Percentiles rank a stretch among this genome's conserved stretches.
These are phyloP conservation scores for Eptatretus burgeri DNA, from an alignment of 2,113 vertebrate genomes.

Conservation along the genomic window DNA sequence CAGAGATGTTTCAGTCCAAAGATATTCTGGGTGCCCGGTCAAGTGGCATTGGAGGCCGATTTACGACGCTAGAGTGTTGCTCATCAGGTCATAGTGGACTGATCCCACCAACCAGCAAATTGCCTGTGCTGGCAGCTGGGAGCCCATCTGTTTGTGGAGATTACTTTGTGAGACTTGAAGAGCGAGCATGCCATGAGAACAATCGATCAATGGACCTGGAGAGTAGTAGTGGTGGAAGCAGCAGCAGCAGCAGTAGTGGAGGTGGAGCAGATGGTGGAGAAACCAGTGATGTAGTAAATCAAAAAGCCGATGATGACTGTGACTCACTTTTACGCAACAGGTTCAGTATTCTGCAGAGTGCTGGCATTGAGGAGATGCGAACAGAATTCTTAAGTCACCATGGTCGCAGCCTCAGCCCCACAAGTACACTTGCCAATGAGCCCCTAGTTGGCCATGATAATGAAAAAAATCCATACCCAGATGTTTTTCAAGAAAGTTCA, in stretches of 20 bases:
- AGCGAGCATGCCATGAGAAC: conserved; percentile 20
- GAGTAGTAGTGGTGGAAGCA: background rate
- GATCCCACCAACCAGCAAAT: conserved; percentile 10
- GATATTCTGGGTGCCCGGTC: conserved; percentile 13
- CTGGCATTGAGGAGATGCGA: conserved; percentile 5
- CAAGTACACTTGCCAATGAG: conserved; percentile 41
- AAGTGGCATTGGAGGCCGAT: conserved; percentile 28
- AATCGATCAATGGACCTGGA: background rate
- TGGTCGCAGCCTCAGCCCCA: conserved; percentile 16
- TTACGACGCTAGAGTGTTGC: background rate
- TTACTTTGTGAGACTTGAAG: conserved; percentile 79
- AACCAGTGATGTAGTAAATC: background rate
- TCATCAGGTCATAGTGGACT: background rate
- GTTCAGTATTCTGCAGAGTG: conserved; percentile 3
- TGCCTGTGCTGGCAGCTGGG: conserved; percentile 52
- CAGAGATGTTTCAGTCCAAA: too few species aligned
- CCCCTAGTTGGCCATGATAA: conserved; percentile 20
- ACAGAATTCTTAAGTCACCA: conserved; percentile 2
- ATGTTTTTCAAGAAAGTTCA: too few species aligned
- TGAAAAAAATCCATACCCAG: too few species aligned
- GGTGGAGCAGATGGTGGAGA: background rate
- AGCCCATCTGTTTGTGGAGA: conserved; percentile 56
- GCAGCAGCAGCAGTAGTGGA: background rate
- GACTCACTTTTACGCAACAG: background rate
- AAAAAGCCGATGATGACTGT: background rate